Percentiles rank a stretch among this genome's conserved stretches.
phyloP scores from a whole-genome alignment of 2,888 invertebrate species.

The Opisthograptis luteolata region DNA sequence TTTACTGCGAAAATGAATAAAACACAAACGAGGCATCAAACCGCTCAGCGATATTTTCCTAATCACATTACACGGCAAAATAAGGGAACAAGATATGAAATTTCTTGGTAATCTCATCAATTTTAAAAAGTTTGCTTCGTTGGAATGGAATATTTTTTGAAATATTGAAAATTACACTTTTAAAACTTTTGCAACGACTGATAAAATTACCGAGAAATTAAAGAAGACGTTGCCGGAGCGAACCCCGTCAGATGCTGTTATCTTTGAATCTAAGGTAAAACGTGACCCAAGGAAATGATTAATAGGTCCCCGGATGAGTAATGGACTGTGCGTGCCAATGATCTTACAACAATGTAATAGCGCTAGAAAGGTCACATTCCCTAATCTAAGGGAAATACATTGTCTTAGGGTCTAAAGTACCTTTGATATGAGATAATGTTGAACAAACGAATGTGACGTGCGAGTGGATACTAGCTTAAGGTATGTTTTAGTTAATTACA shows the following conservation, averaged over 20 bases:
- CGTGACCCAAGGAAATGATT: constrained; percentile 39
- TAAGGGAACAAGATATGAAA: too few species aligned
- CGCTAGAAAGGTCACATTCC: constrained; percentile 9
- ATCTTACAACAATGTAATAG: constrained; percentile 38
- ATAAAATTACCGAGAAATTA: not conserved
- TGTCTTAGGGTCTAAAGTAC: constrained; percentile 12
- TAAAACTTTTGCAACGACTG: not conserved
- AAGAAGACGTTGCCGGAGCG: constrained; percentile 15
- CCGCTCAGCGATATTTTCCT: too few species aligned
- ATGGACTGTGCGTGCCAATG: constrained; percentile 42
- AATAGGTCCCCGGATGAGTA: constrained; percentile 45
- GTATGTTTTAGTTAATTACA: not conserved
- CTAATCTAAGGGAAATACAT: constrained; percentile 25
- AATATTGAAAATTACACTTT: not conserved
- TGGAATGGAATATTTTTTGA: too few species aligned
- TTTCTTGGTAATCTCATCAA: too few species aligned
- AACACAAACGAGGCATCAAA: too few species aligned
- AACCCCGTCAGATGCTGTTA: constrained; percentile 12
- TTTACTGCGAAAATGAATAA: too few species aligned
- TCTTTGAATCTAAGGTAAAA: constrained; percentile 29
- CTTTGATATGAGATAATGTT: constrained; percentile 6
- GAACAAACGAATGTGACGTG: not conserved
- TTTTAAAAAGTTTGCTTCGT: too few species aligned
- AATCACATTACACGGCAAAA: too few species aligned
- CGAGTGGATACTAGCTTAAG: not conserved